Evolutionary conservation across 2,113 vertebrate genomes (phyloP).

Genomic region (Vireo altiloquus): DNA sequence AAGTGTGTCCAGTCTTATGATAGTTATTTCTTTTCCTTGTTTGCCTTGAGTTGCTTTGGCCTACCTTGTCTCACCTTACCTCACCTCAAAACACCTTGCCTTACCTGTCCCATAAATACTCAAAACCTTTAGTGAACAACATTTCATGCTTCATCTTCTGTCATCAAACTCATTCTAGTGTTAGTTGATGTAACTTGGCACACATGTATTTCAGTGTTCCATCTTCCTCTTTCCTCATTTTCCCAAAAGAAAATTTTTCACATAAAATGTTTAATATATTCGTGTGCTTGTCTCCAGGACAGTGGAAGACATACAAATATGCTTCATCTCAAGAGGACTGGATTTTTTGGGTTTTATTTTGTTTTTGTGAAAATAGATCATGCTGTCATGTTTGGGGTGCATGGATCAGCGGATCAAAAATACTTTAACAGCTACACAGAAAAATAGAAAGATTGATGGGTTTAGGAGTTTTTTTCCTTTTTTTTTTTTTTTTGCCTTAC

Average conservation of each 20-base stretch:
- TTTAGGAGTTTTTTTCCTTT: neutral
- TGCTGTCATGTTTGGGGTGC: neutral
- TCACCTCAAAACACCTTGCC: neutral
- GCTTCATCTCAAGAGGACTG: neutral
- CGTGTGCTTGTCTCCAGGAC: neutral
- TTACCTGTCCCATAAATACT: neutral
- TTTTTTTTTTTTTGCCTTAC: neutral
- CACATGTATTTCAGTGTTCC: neutral
- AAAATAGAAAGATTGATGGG: neutral
- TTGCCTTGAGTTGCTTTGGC: neutral
- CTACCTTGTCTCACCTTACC: neutral
- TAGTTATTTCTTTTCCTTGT: neutral
- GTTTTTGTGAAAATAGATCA: neutral
- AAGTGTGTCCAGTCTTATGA: neutral
- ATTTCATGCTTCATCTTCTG: neutral
- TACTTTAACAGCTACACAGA: neutral
- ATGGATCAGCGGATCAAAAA: neutral
- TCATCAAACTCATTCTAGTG: neutral
- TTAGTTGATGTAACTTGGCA: neutral
- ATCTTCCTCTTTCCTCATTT: neutral
- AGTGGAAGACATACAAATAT: neutral
- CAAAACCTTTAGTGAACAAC: neutral
- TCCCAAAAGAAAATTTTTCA: neutral
- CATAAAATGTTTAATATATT: neutral
- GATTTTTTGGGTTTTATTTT: neutral